Conservation (phyloP, 2,888 invertebrate genomes). For the Sphaerophoria rueppellii region DNA sequence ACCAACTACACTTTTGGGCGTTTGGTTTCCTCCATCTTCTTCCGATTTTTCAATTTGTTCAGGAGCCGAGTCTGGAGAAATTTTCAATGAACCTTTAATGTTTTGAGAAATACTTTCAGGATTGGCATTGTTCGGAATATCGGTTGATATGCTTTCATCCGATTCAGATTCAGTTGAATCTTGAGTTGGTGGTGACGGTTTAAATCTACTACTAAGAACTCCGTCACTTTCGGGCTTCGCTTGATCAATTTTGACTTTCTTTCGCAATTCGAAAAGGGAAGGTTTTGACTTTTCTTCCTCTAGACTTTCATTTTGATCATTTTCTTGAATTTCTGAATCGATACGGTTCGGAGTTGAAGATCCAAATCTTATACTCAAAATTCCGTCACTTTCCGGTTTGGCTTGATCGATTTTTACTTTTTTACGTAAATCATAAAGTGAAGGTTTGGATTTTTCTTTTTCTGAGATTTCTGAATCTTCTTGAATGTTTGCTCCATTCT, state of each 20-base stretch:
- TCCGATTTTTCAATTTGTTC: not conserved
- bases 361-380: too few species aligned
- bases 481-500: not conserved
- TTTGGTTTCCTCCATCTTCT: conserved; percentile 10
- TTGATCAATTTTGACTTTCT: conserved; percentile 76
- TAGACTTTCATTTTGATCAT: not conserved
- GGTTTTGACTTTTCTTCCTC: not conserved
- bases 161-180: too few species aligned
- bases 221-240: conserved; percentile 74
- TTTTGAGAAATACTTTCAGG: too few species aligned
- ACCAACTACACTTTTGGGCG: conserved; percentile 24
- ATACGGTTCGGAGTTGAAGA: not conserved
- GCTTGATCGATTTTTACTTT: too few species aligned
- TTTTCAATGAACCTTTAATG: not conserved
- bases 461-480: not conserved
- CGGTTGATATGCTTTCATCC: too few species aligned
- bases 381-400: too few species aligned
- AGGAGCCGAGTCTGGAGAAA: not conserved
- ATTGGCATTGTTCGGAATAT: too few species aligned
- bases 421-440: too few species aligned
- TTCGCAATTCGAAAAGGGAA: conserved; percentile 74
- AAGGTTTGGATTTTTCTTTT: too few species aligned
- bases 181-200: too few species aligned
- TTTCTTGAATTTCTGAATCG: not conserved
- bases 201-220: conserved; percentile 67